Evolutionary conservation across 1,140 invertebrate species (phyloP).

Genomic region (Meloidogyne floridensis): DNA sequence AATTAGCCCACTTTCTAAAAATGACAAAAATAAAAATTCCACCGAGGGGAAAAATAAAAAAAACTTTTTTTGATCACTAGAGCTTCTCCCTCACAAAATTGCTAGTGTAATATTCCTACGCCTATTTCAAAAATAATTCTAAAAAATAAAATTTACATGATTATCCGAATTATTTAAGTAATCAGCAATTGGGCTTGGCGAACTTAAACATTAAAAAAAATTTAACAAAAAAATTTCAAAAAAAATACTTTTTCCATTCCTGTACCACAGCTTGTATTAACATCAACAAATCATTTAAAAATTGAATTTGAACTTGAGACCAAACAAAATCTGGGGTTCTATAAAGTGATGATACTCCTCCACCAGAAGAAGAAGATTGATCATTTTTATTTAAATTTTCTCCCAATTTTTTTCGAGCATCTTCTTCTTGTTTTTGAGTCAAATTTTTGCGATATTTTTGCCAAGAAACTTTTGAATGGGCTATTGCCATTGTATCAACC

Average conservation of each 20-base stretch:
- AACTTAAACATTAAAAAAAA: slow-evolving; percentile 43
- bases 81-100: too few species aligned
- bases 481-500: slow-evolving; percentile 93
- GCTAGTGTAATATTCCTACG: too few species aligned
- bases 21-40: too few species aligned
- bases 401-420: slow-evolving; percentile 26
- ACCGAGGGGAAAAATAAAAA: too few species aligned
- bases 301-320: slow-evolving; percentile 95
- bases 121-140: slow-evolving; percentile 73
- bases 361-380: background rate
- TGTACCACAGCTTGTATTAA: slow-evolving; percentile 96
- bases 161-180: slow-evolving; percentile 97
- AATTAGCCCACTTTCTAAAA: too few species aligned
- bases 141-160: slow-evolving; percentile 70
- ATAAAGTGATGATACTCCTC: slow-evolving; percentile 77
- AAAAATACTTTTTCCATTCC: slow-evolving; percentile 77
- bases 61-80: too few species aligned
- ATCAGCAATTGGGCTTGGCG: slow-evolving; percentile 92
- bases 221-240: background rate
- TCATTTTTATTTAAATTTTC: slow-evolving; percentile 20
- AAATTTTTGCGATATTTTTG: slow-evolving; percentile 50
- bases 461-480: slow-evolving; percentile 82
- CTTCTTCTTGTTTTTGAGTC: slow-evolving; percentile 22
- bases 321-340: slow-evolving; percentile 98
- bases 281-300: slow-evolving; percentile 93